Evolutionary conservation across 2,888 invertebrate species (phyloP).

Genomic region (Lycocerus yunnanus): DNA sequence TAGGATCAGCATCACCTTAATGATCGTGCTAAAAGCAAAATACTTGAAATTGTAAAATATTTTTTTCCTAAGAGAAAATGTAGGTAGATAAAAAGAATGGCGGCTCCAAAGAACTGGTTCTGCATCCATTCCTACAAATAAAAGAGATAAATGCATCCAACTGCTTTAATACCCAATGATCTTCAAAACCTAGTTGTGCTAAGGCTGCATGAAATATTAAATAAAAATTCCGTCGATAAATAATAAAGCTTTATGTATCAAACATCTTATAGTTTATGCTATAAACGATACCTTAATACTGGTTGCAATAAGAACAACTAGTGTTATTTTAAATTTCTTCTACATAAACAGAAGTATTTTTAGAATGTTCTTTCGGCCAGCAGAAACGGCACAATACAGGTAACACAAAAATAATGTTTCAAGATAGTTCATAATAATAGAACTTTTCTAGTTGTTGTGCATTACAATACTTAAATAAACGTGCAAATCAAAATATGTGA

Average conservation of each 20-base stretch:
- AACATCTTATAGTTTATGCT: no score
- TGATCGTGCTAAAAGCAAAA: neutral
- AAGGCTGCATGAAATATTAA: neutral
- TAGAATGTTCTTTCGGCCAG: neutral
- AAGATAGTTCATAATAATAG: neutral
- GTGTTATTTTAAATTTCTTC: neutral
- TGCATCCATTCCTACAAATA: neutral
- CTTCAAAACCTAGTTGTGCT: neutral
- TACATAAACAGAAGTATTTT: neutral
- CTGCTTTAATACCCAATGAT: neutral
- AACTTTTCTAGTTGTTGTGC: neutral
- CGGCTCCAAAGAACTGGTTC: neutral
- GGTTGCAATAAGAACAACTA: neutral
- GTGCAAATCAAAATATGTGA: neutral
- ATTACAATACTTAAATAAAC: neutral
- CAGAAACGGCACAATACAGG: neutral
- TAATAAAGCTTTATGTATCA: no score
- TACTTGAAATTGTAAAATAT: neutral
- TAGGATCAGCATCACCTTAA: neutral
- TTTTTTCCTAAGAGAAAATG: neutral
- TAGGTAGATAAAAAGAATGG: neutral
- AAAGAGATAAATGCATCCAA: neutral
- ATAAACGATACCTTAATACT: no score
- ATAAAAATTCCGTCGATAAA: no score
- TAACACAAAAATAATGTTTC: neutral